These are phyloP conservation scores for Callorhinus ursinus DNA, from an alignment of 2,113 vertebrate species.

Conservation along the genomic window DNA sequence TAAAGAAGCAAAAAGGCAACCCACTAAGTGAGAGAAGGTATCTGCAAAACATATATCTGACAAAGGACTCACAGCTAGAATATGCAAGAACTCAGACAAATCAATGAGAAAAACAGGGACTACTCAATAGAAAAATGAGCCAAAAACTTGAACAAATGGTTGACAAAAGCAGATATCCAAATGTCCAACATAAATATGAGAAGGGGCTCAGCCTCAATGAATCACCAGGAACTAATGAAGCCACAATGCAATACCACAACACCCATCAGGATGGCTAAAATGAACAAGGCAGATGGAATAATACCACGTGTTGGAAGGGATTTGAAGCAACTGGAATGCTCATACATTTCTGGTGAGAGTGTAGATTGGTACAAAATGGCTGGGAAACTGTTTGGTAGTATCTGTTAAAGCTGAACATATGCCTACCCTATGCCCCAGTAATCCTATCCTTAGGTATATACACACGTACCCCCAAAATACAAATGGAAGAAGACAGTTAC, in stretches of 20 bases:
- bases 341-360: neutral
- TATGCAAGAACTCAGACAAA: neutral
- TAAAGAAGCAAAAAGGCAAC: constrained; percentile 37
- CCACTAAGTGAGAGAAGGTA: neutral
- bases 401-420: neutral
- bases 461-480: neutral
- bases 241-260: neutral
- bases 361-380: neutral
- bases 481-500: neutral
- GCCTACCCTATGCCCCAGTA: neutral
- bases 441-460: neutral
- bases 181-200: neutral
- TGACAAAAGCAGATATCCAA: neutral
- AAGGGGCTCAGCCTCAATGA: neutral
- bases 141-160: neutral
- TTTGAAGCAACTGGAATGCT: neutral
- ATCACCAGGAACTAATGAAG: neutral
- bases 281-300: neutral
- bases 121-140: neutral
- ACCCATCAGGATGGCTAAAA: neutral
- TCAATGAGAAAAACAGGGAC: neutral
- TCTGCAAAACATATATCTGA: neutral
- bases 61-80: neutral
- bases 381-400: neutral
- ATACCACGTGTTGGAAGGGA: neutral